Percentiles rank a stretch among this genome's conserved stretches.
phyloP scores from a whole-genome alignment of 2,797 vertebrate species.

The Hipposideros larvatus region DNA sequence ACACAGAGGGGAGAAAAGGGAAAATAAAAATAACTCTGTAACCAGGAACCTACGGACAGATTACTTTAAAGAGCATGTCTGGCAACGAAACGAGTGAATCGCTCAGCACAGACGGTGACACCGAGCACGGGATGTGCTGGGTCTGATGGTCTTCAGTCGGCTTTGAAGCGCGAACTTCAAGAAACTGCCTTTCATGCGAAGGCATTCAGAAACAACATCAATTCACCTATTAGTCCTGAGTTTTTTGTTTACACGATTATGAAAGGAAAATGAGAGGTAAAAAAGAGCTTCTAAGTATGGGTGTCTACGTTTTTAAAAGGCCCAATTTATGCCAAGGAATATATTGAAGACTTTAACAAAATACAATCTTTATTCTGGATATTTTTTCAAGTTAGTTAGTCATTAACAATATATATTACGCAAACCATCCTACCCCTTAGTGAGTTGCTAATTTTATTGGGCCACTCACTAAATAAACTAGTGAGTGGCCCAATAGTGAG shows the following conservation, averaged over 20 bases:
- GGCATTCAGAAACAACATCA: too few relatives aligned
- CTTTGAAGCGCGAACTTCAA: too few relatives aligned
- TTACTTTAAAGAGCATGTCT: conserved; percentile 85
- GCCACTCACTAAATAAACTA: too few relatives aligned
- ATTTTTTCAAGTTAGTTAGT: background rate
- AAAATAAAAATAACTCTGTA: conserved; percentile 90
- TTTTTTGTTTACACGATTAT: too few relatives aligned
- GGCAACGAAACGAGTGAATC: conserved; percentile 83
- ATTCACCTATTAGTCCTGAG: too few relatives aligned
- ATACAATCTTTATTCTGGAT: conserved; percentile 12
- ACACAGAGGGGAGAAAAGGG: conserved; percentile 90
- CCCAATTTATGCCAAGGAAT: background rate
- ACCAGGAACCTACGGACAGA: conserved; percentile 87
- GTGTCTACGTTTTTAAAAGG: background rate
- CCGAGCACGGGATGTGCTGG: too few relatives aligned
- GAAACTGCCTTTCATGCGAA: too few relatives aligned
- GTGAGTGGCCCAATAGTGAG: too few relatives aligned
- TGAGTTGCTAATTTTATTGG: background rate
- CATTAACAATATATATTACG: background rate
- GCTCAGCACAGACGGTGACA: background rate
- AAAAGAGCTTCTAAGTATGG: background rate
- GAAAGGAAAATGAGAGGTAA: too few relatives aligned
- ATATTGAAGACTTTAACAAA: background rate
- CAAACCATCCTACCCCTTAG: background rate
- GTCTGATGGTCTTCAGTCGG: too few relatives aligned